Evolutionary conservation across 64 coral and sea anemone genomes (phyloP), one percentile per base, ranked within the genome.

Genomic region (Catalaphyllia jardinei): DNA sequence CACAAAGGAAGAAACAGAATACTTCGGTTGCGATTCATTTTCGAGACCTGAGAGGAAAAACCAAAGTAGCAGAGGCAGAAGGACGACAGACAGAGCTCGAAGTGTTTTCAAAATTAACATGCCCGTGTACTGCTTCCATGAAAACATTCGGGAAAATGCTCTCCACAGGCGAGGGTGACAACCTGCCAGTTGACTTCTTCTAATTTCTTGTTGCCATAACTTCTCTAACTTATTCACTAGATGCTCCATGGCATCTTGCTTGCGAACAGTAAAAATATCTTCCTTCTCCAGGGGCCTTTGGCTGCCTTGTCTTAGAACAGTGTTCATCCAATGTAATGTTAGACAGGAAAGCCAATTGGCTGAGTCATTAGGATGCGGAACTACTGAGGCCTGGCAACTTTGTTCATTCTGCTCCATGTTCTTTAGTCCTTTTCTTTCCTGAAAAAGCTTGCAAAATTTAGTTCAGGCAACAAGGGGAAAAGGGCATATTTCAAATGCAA

Each of bases 201-300:
- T 50, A 77, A 77, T 24, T 77, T 77, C 74, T 49, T 50, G 74
- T 77, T 77, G 13, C 74, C 74, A 77, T 42, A 38, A 30, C 8
- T 22, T 77, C n/a, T 77, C 39, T 11, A 77, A 24, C 22, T 77
- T 77, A 10, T 24, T 9, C 3, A 50, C 74, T 4, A 77, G 74
- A 49, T 77, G 19, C 5, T 50, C 38, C 74, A 77, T 77, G 31
- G 42, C 25, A 22, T 77, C 74, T 77, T 42, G 29, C 19, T 5
- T 22, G 39, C 74, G 74, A 50, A 77, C 74, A 7, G 74, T 38
- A 42, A 77, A 77, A 77, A 77, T 77, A 16, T 77, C 74, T 51
- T 77, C 19, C 19, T 77, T 77, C 49, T 49, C 38, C 16, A 77
- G 6, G 6, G 74, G 74, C 31, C 39, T 77, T 51, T 50, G 13